A percentile compares a stretch with the other conserved stretches of the same genome.
Conservation (phyloP, 2,797 vertebrate genomes). For the Myripristis murdjan region DNA sequence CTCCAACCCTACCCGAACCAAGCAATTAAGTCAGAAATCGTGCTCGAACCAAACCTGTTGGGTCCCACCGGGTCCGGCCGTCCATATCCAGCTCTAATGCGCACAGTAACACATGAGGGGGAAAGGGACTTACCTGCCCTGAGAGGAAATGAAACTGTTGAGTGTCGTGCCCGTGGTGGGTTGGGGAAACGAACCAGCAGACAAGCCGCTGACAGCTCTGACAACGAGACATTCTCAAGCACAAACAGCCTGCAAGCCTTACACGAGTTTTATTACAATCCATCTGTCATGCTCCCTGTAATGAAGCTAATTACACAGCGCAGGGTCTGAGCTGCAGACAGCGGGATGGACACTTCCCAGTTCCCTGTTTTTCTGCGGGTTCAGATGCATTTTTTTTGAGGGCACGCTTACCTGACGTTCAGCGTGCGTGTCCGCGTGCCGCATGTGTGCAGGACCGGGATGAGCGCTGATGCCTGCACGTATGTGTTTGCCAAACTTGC, state of each 20-base stretch:
- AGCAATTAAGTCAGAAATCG: too few relatives aligned
- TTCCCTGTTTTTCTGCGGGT: slow-evolving; percentile 8
- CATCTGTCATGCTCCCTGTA: slow-evolving; percentile 57
- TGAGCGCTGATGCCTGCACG: neutral
- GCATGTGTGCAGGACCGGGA: slow-evolving; percentile 39
- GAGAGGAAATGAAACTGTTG: slow-evolving; percentile 63
- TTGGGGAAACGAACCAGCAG: slow-evolving; percentile 59
- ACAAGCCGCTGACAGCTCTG: slow-evolving; percentile 65
- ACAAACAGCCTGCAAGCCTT: slow-evolving; percentile 26
- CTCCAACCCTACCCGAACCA: too few relatives aligned
- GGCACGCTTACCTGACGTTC: slow-evolving; percentile 5
- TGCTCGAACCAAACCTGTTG: too few relatives aligned
- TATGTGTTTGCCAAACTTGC: neutral
- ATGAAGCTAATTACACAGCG: slow-evolving; percentile 63
- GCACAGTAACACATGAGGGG: slow-evolving; percentile 6
- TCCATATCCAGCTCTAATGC: slow-evolving; percentile 7
- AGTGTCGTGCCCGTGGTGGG: slow-evolving; percentile 38
- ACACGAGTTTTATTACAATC: slow-evolving; percentile 25
- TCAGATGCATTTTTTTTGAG: neutral
- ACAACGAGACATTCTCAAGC: slow-evolving; percentile 44
- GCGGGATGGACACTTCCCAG: slow-evolving; percentile 34
- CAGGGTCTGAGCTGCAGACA: slow-evolving; percentile 45
- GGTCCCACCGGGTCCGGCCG: too few relatives aligned
- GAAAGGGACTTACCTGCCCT: slow-evolving; percentile 53
- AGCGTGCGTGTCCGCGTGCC: neutral